A percentile compares a stretch with the other conserved stretches of the same genome.
Conservation (phyloP, 2,113 vertebrate species). For the Fulica atra region DNA sequence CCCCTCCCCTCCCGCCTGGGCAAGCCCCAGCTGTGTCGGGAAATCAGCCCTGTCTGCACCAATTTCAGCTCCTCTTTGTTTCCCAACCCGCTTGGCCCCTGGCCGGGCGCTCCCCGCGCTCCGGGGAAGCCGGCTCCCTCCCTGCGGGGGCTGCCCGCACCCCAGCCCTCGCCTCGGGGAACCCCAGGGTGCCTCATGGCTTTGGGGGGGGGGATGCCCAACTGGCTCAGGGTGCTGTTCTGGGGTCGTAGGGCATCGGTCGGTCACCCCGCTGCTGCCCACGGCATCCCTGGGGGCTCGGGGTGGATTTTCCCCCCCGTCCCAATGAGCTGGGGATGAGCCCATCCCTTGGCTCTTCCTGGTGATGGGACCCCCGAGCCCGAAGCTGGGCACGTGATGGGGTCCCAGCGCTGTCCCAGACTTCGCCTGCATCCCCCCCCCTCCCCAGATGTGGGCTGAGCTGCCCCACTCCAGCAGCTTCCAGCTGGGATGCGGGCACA, state of each 20-base stretch:
- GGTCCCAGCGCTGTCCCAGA: accelerated
- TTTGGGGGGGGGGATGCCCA: neutral
- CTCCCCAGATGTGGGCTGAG: neutral
- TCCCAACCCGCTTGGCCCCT: neutral
- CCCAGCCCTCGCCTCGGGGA: accelerated
- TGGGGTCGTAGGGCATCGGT: accelerated
- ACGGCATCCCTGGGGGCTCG: accelerated
- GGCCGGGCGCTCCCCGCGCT: neutral
- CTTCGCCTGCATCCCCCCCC: neutral
- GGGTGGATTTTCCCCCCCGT: neutral
- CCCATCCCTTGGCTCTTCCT: neutral
- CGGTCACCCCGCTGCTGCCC: accelerated
- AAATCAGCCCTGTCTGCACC: neutral
- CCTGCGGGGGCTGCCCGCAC: neutral
- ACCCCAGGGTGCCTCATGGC: accelerated
- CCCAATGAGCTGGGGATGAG: accelerated
- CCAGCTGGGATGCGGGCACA: neutral
- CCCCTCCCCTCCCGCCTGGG: neutral
- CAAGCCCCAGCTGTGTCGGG: slow-evolving; percentile 9
- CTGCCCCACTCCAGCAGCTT: neutral
- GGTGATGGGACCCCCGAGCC: neutral
- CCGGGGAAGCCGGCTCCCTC: neutral
- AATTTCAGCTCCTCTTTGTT: slow-evolving; percentile 43
- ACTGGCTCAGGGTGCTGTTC: no score
- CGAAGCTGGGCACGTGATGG: neutral